Percentiles rank a stretch among this genome's conserved stretches.
Conservation (phyloP, 2,888 invertebrate genomes). For the Lapara coniferarum region DNA sequence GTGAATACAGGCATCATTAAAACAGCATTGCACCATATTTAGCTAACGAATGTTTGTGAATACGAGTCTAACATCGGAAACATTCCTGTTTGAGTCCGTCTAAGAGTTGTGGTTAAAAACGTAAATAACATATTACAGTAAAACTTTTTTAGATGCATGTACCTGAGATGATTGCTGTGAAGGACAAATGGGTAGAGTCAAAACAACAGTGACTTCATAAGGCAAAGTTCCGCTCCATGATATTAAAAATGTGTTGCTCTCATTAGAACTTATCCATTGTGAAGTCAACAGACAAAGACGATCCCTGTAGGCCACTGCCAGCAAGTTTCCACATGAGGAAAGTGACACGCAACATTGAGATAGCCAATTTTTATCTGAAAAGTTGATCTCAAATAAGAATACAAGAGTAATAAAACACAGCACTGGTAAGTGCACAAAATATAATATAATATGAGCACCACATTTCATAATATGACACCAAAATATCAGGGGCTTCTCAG, state of each 20-base stretch:
- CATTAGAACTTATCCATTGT: conserved; percentile 76
- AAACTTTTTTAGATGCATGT: conserved; percentile 14
- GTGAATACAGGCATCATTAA: too few species aligned
- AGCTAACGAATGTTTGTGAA: too few species aligned
- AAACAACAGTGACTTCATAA: conserved; percentile 64
- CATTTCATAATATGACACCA: background rate
- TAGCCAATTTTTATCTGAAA: conserved; percentile 73
- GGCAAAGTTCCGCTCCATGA: conserved; percentile 77
- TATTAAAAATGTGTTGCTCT: conserved; percentile 72
- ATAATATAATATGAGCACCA: background rate
- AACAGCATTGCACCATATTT: too few species aligned
- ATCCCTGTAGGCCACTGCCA: conserved; percentile 68
- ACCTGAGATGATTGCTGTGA: conserved; percentile 79
- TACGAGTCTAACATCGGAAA: too few species aligned
- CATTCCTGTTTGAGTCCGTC: too few species aligned
- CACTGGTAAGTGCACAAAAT: background rate
- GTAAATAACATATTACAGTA: too few species aligned
- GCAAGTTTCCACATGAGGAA: conserved; percentile 73
- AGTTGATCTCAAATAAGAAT: background rate
- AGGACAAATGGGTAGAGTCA: conserved; percentile 72
- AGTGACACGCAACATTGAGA: conserved; percentile 72
- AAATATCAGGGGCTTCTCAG: too few species aligned
- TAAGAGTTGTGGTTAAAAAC: background rate
- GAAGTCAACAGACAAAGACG: conserved; percentile 72
- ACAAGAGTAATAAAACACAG: background rate